Conservation (phyloP, 2,113 vertebrate genomes). For the Protomyctophum bolini region DNA sequence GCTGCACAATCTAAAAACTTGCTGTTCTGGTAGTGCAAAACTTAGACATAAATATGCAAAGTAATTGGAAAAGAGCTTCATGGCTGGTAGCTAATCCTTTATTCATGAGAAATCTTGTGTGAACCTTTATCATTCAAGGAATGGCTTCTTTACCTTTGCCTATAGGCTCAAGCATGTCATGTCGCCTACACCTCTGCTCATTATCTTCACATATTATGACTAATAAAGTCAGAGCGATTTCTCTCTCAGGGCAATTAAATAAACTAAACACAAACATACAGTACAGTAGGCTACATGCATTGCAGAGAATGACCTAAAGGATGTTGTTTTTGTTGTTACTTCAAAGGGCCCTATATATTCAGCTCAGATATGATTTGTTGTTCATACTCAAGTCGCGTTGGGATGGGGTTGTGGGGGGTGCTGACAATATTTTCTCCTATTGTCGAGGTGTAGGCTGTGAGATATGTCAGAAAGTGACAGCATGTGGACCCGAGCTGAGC, state of each 20-base stretch:
- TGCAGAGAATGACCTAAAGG: conserved; percentile 6
- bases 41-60: conserved; percentile 72
- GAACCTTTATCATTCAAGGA: conserved; percentile 55
- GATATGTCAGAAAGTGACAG: conserved; percentile 77
- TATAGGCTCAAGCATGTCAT: conserved; percentile 29
- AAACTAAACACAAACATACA: neutral
- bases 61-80: conserved; percentile 68
- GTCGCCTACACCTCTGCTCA: conserved; percentile 39
- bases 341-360: conserved; percentile 22
- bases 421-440: conserved; percentile 67
- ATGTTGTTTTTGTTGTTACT: neutral
- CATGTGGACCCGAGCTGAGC: conserved; percentile 71
- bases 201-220: conserved; percentile 41
- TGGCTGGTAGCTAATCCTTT: conserved; percentile 72
- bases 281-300: neutral
- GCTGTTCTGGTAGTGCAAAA: conserved; percentile 57
- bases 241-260: conserved; percentile 20
- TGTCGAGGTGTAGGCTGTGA: conserved; percentile 66
- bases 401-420: conserved; percentile 24
- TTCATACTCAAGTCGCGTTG: conserved; percentile 40
- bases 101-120: conserved; percentile 68
- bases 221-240: conserved; percentile 23
- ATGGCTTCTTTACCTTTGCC: conserved; percentile 51
- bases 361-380: conserved; percentile 56
- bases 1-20: conserved; percentile 60